Evolutionary conservation across 2,888 invertebrate genomes (phyloP).

Genomic region (Philhelius pedissequus): DNA sequence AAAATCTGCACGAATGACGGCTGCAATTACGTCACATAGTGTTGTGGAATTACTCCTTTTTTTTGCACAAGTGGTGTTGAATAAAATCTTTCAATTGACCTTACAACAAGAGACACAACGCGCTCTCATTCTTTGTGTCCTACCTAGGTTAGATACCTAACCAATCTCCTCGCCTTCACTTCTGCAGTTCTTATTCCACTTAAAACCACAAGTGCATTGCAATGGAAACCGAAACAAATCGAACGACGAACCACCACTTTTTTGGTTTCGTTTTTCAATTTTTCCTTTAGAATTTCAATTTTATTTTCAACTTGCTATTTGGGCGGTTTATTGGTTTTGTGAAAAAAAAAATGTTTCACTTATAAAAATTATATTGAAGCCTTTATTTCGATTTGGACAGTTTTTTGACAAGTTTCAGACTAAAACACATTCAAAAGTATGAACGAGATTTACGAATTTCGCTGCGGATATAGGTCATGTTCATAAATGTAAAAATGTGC

Average conservation of each 20-base stretch:
- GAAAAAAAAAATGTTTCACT: neutral
- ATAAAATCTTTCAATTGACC: slow-evolving; percentile 40
- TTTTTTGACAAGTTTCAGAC: too few relatives aligned
- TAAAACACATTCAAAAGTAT: too few relatives aligned
- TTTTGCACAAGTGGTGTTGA: slow-evolving; percentile 11
- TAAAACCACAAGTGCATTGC: slow-evolving; percentile 33
- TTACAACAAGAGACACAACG: slow-evolving; percentile 1
- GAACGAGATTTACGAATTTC: too few relatives aligned
- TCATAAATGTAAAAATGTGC: too few relatives aligned
- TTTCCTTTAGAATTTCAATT: slow-evolving; percentile 12
- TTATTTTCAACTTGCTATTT: neutral
- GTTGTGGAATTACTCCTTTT: neutral
- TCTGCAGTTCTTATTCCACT: neutral
- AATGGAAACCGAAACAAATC: slow-evolving; percentile 23
- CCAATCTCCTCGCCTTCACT: neutral
- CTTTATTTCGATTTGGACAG: too few relatives aligned
- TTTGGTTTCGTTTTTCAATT: slow-evolving; percentile 65
- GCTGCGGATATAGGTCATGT: too few relatives aligned
- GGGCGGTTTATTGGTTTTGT: neutral
- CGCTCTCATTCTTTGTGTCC: neutral
- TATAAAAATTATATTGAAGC: too few relatives aligned
- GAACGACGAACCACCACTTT: slow-evolving; percentile 47
- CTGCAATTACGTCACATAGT: slow-evolving; percentile 13
- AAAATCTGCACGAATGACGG: neutral
- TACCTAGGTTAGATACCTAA: neutral